These are phyloP conservation scores for Diachasmimorpha longicaudata DNA, from an alignment of 1,140 invertebrate species.

Conservation along the genomic window DNA sequence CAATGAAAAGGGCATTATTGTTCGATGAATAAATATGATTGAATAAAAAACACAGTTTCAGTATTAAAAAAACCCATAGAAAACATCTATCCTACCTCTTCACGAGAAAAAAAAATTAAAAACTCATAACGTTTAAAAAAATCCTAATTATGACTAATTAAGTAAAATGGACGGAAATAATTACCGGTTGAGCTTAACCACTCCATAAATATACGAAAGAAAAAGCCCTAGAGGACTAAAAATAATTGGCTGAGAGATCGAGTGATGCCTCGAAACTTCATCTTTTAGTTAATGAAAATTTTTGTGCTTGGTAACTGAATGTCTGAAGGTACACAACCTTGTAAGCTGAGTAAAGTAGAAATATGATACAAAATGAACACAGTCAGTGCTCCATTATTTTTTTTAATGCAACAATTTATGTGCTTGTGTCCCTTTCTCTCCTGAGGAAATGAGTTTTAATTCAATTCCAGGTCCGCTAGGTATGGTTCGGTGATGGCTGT, in stretches of 20 bases:
- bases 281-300: background rate
- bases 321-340: slow-evolving; percentile 12
- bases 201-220: background rate
- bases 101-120: slow-evolving; percentile 1
- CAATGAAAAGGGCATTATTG: slow-evolving; percentile 1
- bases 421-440: background rate
- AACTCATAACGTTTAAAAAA: slow-evolving; percentile 9
- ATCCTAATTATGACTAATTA: background rate
- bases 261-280: background rate
- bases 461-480: slow-evolving; percentile 53
- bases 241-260: background rate
- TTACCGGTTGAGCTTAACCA: background rate
- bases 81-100: background rate
- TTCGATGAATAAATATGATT: slow-evolving; percentile 1
- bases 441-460: slow-evolving; percentile 34
- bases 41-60: background rate
- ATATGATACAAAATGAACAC: slow-evolving; percentile 22
- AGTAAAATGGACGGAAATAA: slow-evolving; percentile 3
- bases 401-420: background rate
- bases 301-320: slow-evolving; percentile 19
- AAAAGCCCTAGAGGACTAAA: background rate
- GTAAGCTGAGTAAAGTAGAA: slow-evolving; percentile 16
- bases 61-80: background rate
- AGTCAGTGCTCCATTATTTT: slow-evolving; percentile 7
- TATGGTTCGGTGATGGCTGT: slow-evolving; percentile 54